Conservation (phyloP, 2,113 vertebrate genomes). For the Zosterops lateralis region DNA sequence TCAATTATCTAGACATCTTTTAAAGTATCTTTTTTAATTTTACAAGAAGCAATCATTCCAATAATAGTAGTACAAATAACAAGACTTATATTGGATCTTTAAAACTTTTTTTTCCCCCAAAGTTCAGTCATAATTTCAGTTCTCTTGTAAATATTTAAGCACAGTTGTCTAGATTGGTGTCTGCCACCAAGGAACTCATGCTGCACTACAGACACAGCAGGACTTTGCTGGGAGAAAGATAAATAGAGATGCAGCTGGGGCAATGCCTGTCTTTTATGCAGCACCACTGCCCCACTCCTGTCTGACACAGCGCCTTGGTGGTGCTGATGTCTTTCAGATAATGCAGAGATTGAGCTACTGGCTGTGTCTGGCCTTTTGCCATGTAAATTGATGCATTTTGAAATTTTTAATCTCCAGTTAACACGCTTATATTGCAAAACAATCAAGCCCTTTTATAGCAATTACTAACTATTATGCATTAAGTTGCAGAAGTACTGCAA, state of each 20-base stretch:
- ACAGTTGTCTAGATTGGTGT: neutral
- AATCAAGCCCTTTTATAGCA: neutral
- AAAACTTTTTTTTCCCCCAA: neutral
- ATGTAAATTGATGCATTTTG: neutral
- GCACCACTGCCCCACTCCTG: neutral
- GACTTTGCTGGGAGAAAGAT: neutral
- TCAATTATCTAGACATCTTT: neutral
- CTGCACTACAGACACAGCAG: neutral
- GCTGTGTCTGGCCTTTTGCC: neutral
- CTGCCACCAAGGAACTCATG: neutral
- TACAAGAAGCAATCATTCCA: neutral
- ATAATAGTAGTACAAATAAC: neutral
- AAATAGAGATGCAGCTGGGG: neutral
- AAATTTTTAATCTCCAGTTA: neutral
- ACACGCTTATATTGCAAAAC: neutral
- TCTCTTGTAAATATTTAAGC: neutral
- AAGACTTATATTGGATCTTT: neutral
- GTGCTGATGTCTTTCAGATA: neutral
- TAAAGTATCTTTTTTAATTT: neutral
- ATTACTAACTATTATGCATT: neutral
- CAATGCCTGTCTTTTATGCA: neutral
- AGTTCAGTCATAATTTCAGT: neutral
- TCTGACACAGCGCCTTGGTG: neutral
- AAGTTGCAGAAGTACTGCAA: neutral
- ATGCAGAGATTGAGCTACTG: neutral